Evolutionary conservation across 1,140 invertebrate species (phyloP).

Genomic region (Aphelinus certus): DNA sequence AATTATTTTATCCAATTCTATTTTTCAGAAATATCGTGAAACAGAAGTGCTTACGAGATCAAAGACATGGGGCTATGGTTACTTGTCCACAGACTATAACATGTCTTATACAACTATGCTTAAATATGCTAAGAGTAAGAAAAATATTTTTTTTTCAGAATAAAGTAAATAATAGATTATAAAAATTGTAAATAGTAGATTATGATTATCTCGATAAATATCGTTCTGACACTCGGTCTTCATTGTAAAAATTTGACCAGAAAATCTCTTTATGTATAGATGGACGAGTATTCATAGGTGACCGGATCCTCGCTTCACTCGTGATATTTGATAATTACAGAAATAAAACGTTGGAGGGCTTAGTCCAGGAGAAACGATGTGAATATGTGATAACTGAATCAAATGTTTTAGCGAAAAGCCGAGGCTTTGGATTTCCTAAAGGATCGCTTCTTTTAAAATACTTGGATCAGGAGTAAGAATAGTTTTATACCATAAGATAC

Average conservation of each 20-base stretch:
- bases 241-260: background rate
- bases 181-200: too few relatives aligned
- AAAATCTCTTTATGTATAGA: background rate
- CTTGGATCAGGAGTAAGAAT: slow-evolving; percentile 72
- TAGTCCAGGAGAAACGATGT: slow-evolving; percentile 72
- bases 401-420: slow-evolving; percentile 70
- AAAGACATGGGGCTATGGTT: slow-evolving; percentile 32
- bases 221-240: too few relatives aligned
- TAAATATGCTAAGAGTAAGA: slow-evolving; percentile 8
- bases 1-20: slow-evolving; percentile 26
- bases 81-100: slow-evolving; percentile 33
- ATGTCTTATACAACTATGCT: slow-evolving; percentile 24
- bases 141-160: too few relatives aligned
- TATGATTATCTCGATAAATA: too few relatives aligned
- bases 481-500: background rate
- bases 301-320: slow-evolving; percentile 71
- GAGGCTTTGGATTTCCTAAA: slow-evolving; percentile 76
- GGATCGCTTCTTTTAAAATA: slow-evolving; percentile 68
- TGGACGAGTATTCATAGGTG: slow-evolving; percentile 74
- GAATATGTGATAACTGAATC: slow-evolving; percentile 77
- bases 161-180: too few relatives aligned
- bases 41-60: slow-evolving; percentile 17
- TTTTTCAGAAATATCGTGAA: slow-evolving; percentile 40
- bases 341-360: slow-evolving; percentile 65
- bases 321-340: slow-evolving; percentile 76